Evolutionary conservation across 2,888 invertebrate species (phyloP).

Genomic region (Aromia moschata): DNA sequence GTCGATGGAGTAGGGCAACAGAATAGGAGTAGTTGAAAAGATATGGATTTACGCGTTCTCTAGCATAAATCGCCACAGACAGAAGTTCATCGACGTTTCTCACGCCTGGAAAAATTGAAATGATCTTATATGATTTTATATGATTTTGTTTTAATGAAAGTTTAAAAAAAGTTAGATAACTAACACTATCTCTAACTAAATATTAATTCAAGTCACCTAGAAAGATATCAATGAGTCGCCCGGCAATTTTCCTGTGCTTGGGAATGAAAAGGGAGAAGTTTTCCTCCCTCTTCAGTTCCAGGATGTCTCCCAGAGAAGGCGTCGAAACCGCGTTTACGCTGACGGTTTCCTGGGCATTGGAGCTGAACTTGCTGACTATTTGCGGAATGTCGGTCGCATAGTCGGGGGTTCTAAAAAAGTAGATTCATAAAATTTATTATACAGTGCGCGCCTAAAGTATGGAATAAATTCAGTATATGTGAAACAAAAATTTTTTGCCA

Average conservation of each 20-base stretch:
- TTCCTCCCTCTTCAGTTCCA: slow-evolving; percentile 68
- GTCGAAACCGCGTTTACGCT: slow-evolving; percentile 65
- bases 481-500: too few species aligned
- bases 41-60: slow-evolving; percentile 81
- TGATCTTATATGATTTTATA: background rate
- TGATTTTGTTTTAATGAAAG: too few species aligned
- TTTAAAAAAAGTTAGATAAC: too few species aligned
- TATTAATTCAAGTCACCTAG: too few species aligned
- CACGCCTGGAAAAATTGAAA: slow-evolving; percentile 67
- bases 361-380: slow-evolving; percentile 70
- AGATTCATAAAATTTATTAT: too few species aligned
- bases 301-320: slow-evolving; percentile 69
- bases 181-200: too few species aligned
- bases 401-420: background rate
- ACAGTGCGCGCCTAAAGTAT: too few species aligned
- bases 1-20: slow-evolving; percentile 78
- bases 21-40: slow-evolving; percentile 83
- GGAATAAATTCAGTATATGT: too few species aligned
- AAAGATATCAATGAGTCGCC: slow-evolving; percentile 74
- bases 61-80: slow-evolving; percentile 74
- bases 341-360: slow-evolving; percentile 65
- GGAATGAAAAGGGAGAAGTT: slow-evolving; percentile 81
- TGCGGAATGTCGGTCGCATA: slow-evolving; percentile 50
- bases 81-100: slow-evolving; percentile 75
- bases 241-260: slow-evolving; percentile 75